Percentiles rank a stretch among this genome's conserved stretches.
Conservation (phyloP, 2,888 invertebrate species). For the Drosophila anceps region DNA sequence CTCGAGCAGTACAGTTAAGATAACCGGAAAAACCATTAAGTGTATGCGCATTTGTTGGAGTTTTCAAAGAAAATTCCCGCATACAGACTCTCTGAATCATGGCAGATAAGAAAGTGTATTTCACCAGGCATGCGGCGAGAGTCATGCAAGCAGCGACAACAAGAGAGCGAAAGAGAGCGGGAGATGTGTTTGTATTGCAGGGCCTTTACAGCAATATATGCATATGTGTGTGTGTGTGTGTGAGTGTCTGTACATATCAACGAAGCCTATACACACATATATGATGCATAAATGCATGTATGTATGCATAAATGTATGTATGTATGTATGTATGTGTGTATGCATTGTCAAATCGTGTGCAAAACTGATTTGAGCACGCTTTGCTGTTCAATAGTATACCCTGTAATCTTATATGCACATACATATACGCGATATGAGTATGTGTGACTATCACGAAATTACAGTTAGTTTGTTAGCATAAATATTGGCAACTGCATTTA, state of each 20-base stretch:
- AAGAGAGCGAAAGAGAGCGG: not conserved
- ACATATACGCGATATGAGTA: not conserved
- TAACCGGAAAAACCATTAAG: not conserved
- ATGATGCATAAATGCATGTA: not conserved
- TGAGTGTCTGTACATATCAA: not conserved
- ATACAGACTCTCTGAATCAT: conserved; percentile 30
- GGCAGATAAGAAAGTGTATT: conserved; percentile 19
- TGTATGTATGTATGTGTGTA: not conserved
- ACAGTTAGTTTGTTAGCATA: not conserved
- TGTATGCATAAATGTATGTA: not conserved
- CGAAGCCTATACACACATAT: not conserved
- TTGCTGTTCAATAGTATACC: not conserved
- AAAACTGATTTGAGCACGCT: conserved; percentile 2
- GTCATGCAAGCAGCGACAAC: not conserved
- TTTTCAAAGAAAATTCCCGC: conserved; percentile 10
- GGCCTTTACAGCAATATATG: conserved; percentile 9
- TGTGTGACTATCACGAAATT: not conserved
- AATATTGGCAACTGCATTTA: too few species aligned
- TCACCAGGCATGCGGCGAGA: conserved; percentile 2
- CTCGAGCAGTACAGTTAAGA: conserved; percentile 2
- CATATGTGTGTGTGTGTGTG: too few species aligned
- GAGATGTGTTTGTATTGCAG: not conserved
- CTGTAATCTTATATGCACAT: not conserved
- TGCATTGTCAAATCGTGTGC: conserved; percentile 14
- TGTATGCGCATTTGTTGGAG: conserved; percentile 9